Evolutionary conservation across 2,888 invertebrate genomes (phyloP).

Genomic region (Amblyjoppa fuscipennis): DNA sequence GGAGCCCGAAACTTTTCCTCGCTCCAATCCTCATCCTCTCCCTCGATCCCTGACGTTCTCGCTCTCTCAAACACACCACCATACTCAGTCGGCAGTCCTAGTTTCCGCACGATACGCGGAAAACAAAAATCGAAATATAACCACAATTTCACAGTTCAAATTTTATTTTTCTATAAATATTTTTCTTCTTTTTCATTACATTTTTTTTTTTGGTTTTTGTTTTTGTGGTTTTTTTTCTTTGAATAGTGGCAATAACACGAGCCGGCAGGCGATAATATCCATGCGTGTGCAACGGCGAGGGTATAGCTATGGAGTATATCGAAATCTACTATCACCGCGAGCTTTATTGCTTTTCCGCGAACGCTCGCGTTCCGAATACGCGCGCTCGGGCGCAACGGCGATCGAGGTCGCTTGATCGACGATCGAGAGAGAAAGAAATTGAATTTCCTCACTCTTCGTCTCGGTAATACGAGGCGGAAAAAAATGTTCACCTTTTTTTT

Average conservation of each 20-base stretch:
- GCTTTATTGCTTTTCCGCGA: constrained; percentile 64
- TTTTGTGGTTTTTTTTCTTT: not conserved
- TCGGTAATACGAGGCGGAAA: not conserved
- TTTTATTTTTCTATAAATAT: not conserved
- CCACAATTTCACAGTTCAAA: not conserved
- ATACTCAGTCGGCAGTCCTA: constrained; percentile 23
- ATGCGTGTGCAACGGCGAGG: constrained; percentile 24
- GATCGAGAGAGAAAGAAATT: constrained; percentile 20
- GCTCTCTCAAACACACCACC: not conserved
- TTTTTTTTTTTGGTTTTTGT: not conserved
- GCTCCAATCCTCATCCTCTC: constrained; percentile 51
- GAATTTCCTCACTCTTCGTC: not conserved
- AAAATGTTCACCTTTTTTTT: not conserved
- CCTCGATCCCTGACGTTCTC: constrained; percentile 30
- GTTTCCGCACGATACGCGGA: not conserved
- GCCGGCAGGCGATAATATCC: constrained; percentile 6
- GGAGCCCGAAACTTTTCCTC: constrained; percentile 66
- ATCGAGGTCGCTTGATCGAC: constrained; percentile 43
- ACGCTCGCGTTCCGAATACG: constrained; percentile 22
- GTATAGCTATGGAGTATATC: not conserved
- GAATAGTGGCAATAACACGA: not conserved
- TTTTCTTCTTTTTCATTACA: not conserved
- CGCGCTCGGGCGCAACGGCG: constrained; percentile 17
- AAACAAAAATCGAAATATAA: constrained; percentile 2
- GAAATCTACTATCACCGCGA: constrained; percentile 21